Conservation (phyloP, 1,140 invertebrate genomes). For the Aradophagus sp. region DNA sequence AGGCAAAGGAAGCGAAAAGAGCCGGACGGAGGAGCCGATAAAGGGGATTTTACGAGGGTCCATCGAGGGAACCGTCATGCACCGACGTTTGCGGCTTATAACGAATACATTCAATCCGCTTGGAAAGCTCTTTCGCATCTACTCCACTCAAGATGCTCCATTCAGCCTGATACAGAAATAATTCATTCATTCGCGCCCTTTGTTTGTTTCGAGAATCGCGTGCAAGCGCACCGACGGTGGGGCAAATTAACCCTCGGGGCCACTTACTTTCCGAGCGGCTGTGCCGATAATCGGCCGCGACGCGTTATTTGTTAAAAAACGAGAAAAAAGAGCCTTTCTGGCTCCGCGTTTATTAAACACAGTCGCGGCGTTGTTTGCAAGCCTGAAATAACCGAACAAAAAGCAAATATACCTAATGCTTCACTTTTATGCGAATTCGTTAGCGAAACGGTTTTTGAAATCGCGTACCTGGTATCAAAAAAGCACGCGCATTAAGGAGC, state of each 20-base stretch:
- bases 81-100: constrained; percentile 57
- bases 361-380: not conserved
- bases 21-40: constrained; percentile 41
- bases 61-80: constrained; percentile 47
- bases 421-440: constrained; percentile 10
- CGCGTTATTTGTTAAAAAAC: too few relatives aligned
- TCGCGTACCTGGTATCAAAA: constrained; percentile 3
- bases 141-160: constrained; percentile 52
- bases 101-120: constrained; percentile 59
- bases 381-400: constrained; percentile 4
- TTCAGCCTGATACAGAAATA: constrained; percentile 42
- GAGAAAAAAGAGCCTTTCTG: too few relatives aligned
- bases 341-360: too few relatives aligned
- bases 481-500: constrained; percentile 12
- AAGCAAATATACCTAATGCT: constrained; percentile 1
- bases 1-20: constrained; percentile 42
- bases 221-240: too few relatives aligned
- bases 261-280: too few relatives aligned
- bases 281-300: too few relatives aligned
- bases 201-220: constrained; percentile 2
- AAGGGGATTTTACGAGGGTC: constrained; percentile 55
- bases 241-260: too few relatives aligned
- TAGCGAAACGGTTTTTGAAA: constrained; percentile 7
- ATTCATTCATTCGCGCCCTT: constrained; percentile 44
- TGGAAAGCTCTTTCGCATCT: constrained; percentile 37